phyloP scores from a whole-genome alignment of 2,888 invertebrate species.

The Endotricha flammealis region DNA sequence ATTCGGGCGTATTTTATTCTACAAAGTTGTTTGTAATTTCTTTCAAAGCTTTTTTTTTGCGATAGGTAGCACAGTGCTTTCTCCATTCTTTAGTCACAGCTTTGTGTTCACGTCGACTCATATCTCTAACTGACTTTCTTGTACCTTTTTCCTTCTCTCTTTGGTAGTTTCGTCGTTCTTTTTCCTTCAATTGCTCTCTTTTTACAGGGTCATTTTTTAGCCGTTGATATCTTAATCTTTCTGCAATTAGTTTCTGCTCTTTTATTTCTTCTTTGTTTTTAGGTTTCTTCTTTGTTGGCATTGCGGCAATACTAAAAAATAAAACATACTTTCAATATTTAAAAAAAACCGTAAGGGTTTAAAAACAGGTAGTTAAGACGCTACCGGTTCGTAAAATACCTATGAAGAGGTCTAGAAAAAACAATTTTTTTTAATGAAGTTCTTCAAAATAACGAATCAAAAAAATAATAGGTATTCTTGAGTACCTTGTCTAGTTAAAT shows the following conservation, averaged over 20 bases:
- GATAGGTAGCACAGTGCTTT: constrained; percentile 11
- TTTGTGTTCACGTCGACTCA: constrained; percentile 14
- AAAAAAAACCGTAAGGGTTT: constrained; percentile 3
- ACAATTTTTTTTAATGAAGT: too few species aligned
- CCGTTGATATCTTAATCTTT: constrained; percentile 19
- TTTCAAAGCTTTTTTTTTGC: constrained; percentile 8
- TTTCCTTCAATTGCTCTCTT: constrained; percentile 15
- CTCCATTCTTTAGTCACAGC: constrained; percentile 9
- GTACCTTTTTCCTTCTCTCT: constrained; percentile 14
- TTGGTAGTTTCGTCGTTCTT: constrained; percentile 8
- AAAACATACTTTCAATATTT: constrained; percentile 4
- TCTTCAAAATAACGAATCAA: too few species aligned
- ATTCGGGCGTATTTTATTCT: constrained; percentile 15
- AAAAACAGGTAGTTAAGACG: constrained; percentile 4
- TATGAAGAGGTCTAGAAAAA: too few species aligned
- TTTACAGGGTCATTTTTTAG: constrained; percentile 19
- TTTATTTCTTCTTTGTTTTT: constrained; percentile 6
- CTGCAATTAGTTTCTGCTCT: constrained; percentile 19
- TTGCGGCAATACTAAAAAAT: constrained; percentile 3
- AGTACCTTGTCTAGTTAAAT: too few species aligned
- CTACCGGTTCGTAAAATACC: too few species aligned
- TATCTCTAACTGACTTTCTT: constrained; percentile 7
- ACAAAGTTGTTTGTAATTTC: constrained; percentile 9
- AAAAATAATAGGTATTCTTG: too few species aligned
- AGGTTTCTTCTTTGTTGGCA: constrained; percentile 9